Base-by-base conservation (phyloP, 2,888 invertebrate genomes). In the Scaptomyza parva region DNA sequence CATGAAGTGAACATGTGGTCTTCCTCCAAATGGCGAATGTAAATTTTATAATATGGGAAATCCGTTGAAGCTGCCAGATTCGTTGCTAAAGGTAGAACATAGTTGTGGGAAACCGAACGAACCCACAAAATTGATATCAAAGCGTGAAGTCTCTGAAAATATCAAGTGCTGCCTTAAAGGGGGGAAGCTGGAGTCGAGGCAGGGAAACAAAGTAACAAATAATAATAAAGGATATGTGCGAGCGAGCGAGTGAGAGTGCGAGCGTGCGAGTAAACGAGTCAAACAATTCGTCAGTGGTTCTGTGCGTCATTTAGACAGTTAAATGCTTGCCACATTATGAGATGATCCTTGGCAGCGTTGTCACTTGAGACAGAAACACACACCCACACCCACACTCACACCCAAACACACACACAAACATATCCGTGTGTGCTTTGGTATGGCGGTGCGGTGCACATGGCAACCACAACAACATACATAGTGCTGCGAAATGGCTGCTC, bases 341-440 rank as follows among this genome's bases (percentile, higher is more conserved):
- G 88, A 88, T 90, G 89, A 90, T 89, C 90, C 90, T 90, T 89
- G 86, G 86, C 79, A 78, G 76, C 78, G 51, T 70, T 88, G 90
- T 89, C 89, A 90, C 89, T 79, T 83, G 90, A 90, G 90, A 89
- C 89, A 80, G 45, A 52, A 20, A 51, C 22, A 45, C 41, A 67
- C 11, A 39, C 14, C 30, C 22, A 26, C 44, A 39, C 39, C 26
- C 37, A 60, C 12, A 39, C 2, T 35, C 14, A 35, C 22, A 26
- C 44, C 37, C 39, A 30, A n/a, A 39, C 14, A 35, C 22, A 26
- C 44, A 39, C 39, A 30, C 37, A 60, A 11, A 39, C 2, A 59
- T 47, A 54, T 30, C 50, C 18, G 8, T 22, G 18, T 6, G 20
- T 35, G 17, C 17, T 44, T 14, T 51, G 57, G 50, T n/a, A n/a